Evolutionary conservation across 2,888 invertebrate species (phyloP).

Genomic region (Sisyra terminalis): DNA sequence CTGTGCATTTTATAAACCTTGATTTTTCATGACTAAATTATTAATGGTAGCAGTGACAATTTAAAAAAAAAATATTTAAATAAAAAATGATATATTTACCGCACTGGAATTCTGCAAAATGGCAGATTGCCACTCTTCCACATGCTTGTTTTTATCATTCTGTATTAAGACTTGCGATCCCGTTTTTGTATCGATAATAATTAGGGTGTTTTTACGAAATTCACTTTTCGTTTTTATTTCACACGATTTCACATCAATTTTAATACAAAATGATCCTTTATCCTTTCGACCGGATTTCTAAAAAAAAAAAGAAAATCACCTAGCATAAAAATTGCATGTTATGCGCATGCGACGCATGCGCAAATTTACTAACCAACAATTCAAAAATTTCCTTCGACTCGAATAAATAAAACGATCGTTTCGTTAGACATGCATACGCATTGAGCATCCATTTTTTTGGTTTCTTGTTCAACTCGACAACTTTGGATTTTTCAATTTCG

Average conservation of each 20-base stretch:
- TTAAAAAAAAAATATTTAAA: no score
- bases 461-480: neutral
- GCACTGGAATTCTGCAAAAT: no score
- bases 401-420: neutral
- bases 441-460: conserved; percentile 2
- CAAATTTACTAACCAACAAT: neutral
- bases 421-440: neutral
- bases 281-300: conserved; percentile 2
- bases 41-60: no score
- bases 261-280: neutral
- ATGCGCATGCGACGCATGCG: no score
- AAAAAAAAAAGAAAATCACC: no score
- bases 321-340: neutral
- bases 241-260: conserved; percentile 1
- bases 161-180: neutral
- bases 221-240: conserved; percentile 1
- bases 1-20: no score
- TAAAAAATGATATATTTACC: no score
- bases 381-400: neutral
- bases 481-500: neutral
- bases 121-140: neutral
- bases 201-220: conserved; percentile 1
- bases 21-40: no score
- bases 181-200: neutral
- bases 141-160: neutral